These are phyloP conservation scores for Nasonia longicornis DNA, from an alignment of 1,140 invertebrate genomes.

Conservation along the genomic window DNA sequence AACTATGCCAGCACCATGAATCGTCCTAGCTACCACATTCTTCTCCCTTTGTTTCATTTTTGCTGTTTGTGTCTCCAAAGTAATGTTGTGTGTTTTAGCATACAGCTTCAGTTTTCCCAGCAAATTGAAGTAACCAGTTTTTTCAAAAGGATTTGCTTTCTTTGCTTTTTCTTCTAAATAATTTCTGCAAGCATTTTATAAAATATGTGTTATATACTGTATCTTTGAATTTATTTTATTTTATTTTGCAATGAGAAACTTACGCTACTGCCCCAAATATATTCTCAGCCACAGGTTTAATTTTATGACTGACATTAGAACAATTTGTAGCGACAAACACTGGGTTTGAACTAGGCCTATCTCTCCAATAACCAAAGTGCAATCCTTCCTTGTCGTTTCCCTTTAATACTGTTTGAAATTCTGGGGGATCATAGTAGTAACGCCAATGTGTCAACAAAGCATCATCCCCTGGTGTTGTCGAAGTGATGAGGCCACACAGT, in stretches of 20 bases:
- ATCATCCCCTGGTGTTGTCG: conserved; percentile 70
- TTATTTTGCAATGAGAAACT: conserved; percentile 52
- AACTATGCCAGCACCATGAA: conserved; percentile 89
- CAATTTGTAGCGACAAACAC: conserved; percentile 83
- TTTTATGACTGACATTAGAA: conserved; percentile 75
- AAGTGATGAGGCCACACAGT: conserved; percentile 75
- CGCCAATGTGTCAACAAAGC: conserved; percentile 86
- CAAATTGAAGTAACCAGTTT: conserved; percentile 71
- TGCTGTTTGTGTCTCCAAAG: conserved; percentile 72
- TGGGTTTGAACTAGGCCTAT: conserved; percentile 81
- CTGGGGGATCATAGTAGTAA: conserved; percentile 94
- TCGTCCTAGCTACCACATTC: conserved; percentile 81
- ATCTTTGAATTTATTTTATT: background rate
- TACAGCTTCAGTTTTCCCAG: conserved; percentile 75
- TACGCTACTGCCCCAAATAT: conserved; percentile 88
- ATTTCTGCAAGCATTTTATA: conserved; percentile 62
- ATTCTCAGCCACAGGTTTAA: conserved; percentile 82
- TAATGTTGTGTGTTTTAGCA: conserved; percentile 75
- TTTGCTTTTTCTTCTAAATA: conserved; percentile 76
- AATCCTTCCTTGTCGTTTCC: conserved; percentile 77
- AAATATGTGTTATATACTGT: conserved; percentile 48
- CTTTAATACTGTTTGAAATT: conserved; percentile 87
- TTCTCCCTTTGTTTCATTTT: conserved; percentile 76
- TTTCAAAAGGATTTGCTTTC: conserved; percentile 75
- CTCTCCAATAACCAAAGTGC: conserved; percentile 92